Base-by-base conservation (phyloP, 1,140 invertebrate species). In the Drosophila pectinifera region DNA sequence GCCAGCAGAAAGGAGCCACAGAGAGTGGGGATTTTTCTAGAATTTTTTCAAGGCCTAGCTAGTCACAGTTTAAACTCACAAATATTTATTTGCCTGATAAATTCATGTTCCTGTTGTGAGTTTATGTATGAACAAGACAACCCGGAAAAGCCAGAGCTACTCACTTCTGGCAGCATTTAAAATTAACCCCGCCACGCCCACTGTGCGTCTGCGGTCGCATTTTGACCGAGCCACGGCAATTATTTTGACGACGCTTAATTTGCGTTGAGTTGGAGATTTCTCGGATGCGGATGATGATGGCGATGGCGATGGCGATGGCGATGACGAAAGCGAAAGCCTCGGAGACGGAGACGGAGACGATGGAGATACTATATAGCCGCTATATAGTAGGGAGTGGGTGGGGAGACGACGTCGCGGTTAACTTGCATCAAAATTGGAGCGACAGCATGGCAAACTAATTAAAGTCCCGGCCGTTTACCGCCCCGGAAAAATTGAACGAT, bases 161-260 rank as follows among this genome's bases (percentile, higher is more conserved):
- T 64, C 42, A 43, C 43, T 53, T 53, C 49, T 36, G 28, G n/a
- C n/a, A 53, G 18, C 31, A 53, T 53, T 61, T 41, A 31, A 65
- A 67, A 49, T 65, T 67, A 51, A 49, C 18, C 62, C 36, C 62
- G 34, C 39, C 39, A 45, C 41, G 34, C 57, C 68, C 75, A 80
- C 64, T 51, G 80, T 84, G 75, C 59, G 26, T 61, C 63, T 73
- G 59, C 69, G 54, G 31, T 56, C 68, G 38, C 73, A 65, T 80
- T 81, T 67, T 77, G 78, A 73, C 57, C 73, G 82, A 86, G 73
- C 78, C 83, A 88, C 79, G 83, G 83, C 83, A 86, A 86, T 86
- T 86, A 86, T 86, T 86, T 86, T 86, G 83, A 86, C 79, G 80
- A 88, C 80, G 84, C 84, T 86, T 89, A 89, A 89, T 89, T 89